phyloP scores from a whole-genome alignment of 2,888 invertebrate species.

The Lagria hirta region DNA sequence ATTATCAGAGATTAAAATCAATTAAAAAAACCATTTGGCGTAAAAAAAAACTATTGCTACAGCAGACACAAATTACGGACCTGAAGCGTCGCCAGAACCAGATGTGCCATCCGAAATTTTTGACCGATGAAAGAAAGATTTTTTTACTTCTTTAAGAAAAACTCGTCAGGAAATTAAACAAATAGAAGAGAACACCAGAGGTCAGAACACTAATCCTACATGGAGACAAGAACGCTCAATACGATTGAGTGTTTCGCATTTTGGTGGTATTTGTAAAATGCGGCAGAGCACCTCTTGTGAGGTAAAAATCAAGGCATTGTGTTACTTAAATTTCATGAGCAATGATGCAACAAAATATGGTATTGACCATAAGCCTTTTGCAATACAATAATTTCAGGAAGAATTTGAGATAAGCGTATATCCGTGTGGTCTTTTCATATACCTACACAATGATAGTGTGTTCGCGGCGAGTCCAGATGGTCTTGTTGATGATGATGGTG shows the following conservation, averaged over 20 bases:
- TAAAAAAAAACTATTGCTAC: neutral
- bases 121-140: neutral
- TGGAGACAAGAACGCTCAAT: constrained; percentile 1
- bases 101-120: neutral
- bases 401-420: neutral
- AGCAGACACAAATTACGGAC: neutral
- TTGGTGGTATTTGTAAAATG: neutral
- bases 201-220: neutral
- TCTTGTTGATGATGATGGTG: too few species aligned
- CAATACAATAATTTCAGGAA: neutral
- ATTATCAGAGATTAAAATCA: neutral
- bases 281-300: neutral
- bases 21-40: neutral
- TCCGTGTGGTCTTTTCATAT: neutral
- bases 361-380: neutral
- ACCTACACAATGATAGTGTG: neutral
- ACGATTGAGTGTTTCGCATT: neutral
- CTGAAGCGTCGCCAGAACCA: neutral
- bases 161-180: neutral
- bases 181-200: neutral
- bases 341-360: neutral
- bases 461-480: neutral
- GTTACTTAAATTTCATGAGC: neutral
- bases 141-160: neutral
- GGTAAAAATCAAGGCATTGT: neutral